phyloP scores from a whole-genome alignment of 2,797 vertebrate species.

The Poeciliopsis turneri region DNA sequence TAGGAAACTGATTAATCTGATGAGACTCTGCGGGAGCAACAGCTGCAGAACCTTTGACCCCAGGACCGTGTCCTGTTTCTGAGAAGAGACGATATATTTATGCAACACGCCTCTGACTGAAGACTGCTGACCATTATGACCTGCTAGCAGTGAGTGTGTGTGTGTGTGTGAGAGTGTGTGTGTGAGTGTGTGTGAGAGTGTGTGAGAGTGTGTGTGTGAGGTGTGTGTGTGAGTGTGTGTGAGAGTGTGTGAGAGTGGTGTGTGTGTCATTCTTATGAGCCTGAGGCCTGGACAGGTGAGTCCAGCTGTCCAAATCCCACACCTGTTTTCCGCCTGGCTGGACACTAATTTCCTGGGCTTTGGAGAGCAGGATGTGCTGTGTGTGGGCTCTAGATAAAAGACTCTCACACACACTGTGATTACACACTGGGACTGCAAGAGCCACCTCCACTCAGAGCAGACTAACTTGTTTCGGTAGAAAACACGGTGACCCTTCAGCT shows the following conservation, averaged over 20 bases:
- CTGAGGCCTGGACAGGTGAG: slow-evolving; percentile 63
- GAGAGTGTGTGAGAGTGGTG: too few relatives aligned
- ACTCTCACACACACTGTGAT: slow-evolving; percentile 10
- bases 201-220: too few relatives aligned
- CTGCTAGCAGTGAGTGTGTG: too few relatives aligned
- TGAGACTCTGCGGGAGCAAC: slow-evolving; percentile 31
- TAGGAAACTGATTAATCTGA: slow-evolving; percentile 28
- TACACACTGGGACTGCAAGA: background rate
- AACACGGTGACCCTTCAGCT: slow-evolving; percentile 17
- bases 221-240: too few relatives aligned
- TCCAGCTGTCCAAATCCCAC: slow-evolving; percentile 74
- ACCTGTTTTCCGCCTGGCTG: slow-evolving; percentile 83
- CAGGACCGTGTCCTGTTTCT: background rate
- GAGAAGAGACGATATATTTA: background rate
- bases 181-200: too few relatives aligned
- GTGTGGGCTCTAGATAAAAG: slow-evolving; percentile 63
- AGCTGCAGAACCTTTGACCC: slow-evolving; percentile 30
- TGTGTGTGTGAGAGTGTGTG: too few relatives aligned
- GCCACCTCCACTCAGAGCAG: slow-evolving; percentile 25
- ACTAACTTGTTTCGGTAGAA: slow-evolving; percentile 34
- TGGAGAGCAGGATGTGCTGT: slow-evolving; percentile 74
- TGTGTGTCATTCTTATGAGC: slow-evolving; percentile 23
- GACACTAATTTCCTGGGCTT: slow-evolving; percentile 81
- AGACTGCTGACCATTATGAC: too few relatives aligned
- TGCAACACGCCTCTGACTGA: background rate